Percentiles rank a stretch among this genome's conserved stretches.
These are phyloP conservation scores for Sebastes iracundus DNA, from an alignment of 2,797 vertebrate genomes.

Conservation along the genomic window DNA sequence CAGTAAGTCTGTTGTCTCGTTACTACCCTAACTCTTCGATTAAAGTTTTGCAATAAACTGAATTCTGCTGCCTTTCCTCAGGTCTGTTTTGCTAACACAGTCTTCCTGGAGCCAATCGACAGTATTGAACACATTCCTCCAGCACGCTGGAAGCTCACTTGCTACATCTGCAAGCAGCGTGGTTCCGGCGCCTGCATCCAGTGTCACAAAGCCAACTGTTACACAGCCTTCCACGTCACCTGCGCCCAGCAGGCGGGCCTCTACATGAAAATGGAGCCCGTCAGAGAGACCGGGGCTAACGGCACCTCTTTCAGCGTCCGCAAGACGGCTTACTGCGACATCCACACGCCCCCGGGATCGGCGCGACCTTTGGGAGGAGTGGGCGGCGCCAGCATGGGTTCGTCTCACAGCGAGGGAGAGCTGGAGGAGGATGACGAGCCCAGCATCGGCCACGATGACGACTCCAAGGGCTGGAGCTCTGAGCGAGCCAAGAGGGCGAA, in stretches of 20 bases:
- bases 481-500: constrained; percentile 98
- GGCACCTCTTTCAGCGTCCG: constrained; percentile 98
- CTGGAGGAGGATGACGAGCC: constrained; percentile 95
- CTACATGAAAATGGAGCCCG: constrained; percentile 99
- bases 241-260: constrained; percentile 98
- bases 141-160: constrained; percentile 98
- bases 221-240: constrained; percentile 98
- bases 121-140: constrained; percentile 99
- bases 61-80: constrained; percentile 41
- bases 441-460: constrained; percentile 92
- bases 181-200: constrained; percentile 98
- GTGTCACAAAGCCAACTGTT: constrained; percentile 99
- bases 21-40: not conserved
- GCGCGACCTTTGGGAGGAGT: constrained; percentile 85
- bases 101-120: constrained; percentile 98
- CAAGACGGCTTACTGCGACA: constrained; percentile 98
- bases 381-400: constrained; percentile 80
- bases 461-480: constrained; percentile 96
- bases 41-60: not conserved
- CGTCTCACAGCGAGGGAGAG: constrained; percentile 95
- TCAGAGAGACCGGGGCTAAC: constrained; percentile 95
- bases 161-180: constrained; percentile 99
- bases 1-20: not conserved
- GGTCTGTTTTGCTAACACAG: constrained; percentile 98
- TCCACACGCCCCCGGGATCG: constrained; percentile 96